Conservation (phyloP, 2,113 vertebrate genomes). For the Tragelaphus buxtoni region DNA sequence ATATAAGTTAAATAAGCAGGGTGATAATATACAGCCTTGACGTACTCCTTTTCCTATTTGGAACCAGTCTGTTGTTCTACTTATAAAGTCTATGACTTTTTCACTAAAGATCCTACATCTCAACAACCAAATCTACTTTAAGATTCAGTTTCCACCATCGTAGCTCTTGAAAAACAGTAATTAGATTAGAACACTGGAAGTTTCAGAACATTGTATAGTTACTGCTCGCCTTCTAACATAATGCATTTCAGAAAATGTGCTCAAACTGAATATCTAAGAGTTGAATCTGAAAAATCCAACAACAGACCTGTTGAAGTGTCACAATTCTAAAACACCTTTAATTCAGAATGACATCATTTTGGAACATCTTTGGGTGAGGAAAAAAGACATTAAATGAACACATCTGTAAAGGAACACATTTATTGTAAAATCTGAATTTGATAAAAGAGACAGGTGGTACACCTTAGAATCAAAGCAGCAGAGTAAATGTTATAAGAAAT, state of each 20-base stretch:
- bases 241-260: background rate
- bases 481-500: background rate
- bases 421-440: background rate
- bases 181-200: background rate
- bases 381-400: background rate
- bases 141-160: background rate
- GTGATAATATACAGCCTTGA: too few species aligned
- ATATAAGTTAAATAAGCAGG: too few species aligned
- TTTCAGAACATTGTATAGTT: background rate
- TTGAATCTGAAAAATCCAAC: background rate
- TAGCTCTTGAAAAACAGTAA: background rate
- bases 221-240: background rate
- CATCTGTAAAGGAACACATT: background rate
- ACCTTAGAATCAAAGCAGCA: slow-evolving; percentile 8
- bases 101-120: background rate
- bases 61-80: background rate
- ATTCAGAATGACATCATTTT: slow-evolving; percentile 27
- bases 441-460: slow-evolving; percentile 24
- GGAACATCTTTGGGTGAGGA: background rate
- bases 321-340: background rate
- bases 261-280: background rate
- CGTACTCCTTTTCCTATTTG: too few species aligned
- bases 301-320: background rate
- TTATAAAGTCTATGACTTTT: background rate
- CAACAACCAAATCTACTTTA: background rate